Evolutionary conservation across 2,113 vertebrate genomes (phyloP), one percentile per base, ranked within the genome.

Genomic region (Heterotilapia buettikoferi): DNA sequence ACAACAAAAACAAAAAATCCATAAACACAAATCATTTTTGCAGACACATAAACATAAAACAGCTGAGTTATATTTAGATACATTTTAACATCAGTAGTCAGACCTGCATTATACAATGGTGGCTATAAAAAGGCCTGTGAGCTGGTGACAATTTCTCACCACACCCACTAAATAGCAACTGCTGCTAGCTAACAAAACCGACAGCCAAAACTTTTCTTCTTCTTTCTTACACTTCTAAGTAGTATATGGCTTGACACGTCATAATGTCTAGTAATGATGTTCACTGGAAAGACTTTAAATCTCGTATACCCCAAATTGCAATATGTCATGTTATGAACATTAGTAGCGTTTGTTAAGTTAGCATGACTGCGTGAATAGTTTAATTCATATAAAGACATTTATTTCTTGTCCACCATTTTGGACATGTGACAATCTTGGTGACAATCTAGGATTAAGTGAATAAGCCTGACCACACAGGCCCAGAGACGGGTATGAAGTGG

Each of bases 111-210:
- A 73, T 45, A 45, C 38, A 73, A 14, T 10, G 38, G 3, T 26
- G 38, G 1, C 21, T 45, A 36, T 66, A 73, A 47, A 47, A 45
- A 73, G 40, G 3, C 14, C 40, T 73, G 43, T 5, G 14, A 45
- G 68, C 14, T 73, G 38, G 0, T 73, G 66, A 4, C 66, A 73
- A 6, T 45, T 24, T 45, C 21, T 18, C 68, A 45, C 9, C 21
- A 26, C 40, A 45, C 21, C 40, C 40, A 73, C 21, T 73, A 73
- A 45, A 73, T 45, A 73, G 38, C 68, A 68, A 68, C 63, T 26
- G 21, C 68, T 73, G 38, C 38, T 73, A 10, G 38, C 68, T 3
- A 73, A 26, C 68, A 45, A 4, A 73, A 18, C 21, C 8, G 4
- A 1, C 3, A 68, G 36, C 19, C 63, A 24, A 40, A 71, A 1